Base-by-base conservation (phyloP, 2,113 vertebrate genomes). In the Xiphophorus couchianus region DNA sequence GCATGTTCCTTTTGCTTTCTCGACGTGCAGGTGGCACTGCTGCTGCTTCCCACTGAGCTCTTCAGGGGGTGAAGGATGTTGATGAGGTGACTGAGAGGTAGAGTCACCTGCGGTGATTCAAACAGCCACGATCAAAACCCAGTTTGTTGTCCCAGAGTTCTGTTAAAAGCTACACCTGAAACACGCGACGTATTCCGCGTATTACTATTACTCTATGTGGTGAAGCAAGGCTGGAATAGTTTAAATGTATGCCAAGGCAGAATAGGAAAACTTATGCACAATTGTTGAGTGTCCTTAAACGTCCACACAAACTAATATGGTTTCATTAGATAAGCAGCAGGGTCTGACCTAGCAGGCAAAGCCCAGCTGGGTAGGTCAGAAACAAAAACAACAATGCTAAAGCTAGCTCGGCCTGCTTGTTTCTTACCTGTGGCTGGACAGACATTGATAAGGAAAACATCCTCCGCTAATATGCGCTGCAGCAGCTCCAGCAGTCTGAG, bases 1-100 rank as follows among this genome's bases (percentile, higher is more conserved):
- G 75, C 86, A 25, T 69, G 54, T 10, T 98, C 96, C 63, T 94
- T 93, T 79, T 93, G 95, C 19, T 92, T 76, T 72, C 80, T 90
- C 71, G 92, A 92, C 71, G 94, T 94, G 77, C 84, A 35, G 12
- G 94, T 87, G 3, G 88, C 84, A 54, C 83, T 87, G 80, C 84
- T 95, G 84, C 94, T 88, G 81, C 92, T 48, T 65, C 90, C 51
- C 63, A 93, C 86, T 31, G 95, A 90, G 54, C 62, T 96, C 94
- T 97, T 99, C 61, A 97, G 93, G 62, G 96, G 95, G 89, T 98
- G 96, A 76, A 99, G 96, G 82, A 96, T 95, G 91, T 95, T 99
- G 90, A 99, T 96, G 87, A 99, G 96, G 89, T 99, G 97, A 93
- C 97, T 99, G 33, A 99, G 89, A 78, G 97, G 97, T 83, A 99